Conservation (phyloP, 1,140 invertebrate genomes). For the Acromyrmex heyeri region DNA sequence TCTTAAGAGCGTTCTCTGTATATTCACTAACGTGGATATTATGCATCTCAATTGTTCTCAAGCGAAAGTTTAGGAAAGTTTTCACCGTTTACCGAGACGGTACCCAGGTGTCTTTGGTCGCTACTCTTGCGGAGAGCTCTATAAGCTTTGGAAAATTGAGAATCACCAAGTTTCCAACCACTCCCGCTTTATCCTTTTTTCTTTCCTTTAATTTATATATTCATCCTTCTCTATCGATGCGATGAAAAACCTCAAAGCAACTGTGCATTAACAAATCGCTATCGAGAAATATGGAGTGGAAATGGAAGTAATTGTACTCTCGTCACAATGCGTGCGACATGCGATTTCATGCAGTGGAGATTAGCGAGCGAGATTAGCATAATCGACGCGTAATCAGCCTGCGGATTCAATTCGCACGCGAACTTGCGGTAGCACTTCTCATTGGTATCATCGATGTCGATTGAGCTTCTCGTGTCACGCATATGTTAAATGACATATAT, state of each 20-base stretch:
- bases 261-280: conserved; percentile 28
- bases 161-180: conserved; percentile 70
- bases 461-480: neutral
- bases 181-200: neutral
- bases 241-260: neutral
- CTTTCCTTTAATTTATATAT: neutral
- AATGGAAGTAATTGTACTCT: neutral
- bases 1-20: neutral
- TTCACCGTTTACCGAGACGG: conserved; percentile 50
- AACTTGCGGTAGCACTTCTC: neutral
- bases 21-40: conserved; percentile 59
- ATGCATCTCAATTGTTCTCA: conserved; percentile 66
- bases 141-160: conserved; percentile 70
- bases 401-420: neutral
- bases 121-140: conserved; percentile 39
- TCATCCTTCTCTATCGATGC: neutral
- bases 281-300: neutral
- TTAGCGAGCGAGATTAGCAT: conserved; percentile 37
- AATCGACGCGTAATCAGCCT: conserved; percentile 42
- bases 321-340: conserved; percentile 28
- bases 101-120: conserved; percentile 70
- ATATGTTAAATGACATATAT: conserved; percentile 10
- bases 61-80: conserved; percentile 60
- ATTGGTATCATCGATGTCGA: neutral
- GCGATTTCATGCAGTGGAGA: conserved; percentile 27